Evolutionary conservation across 2,113 vertebrate species (phyloP).

Genomic region (Phainopepla nitens): DNA sequence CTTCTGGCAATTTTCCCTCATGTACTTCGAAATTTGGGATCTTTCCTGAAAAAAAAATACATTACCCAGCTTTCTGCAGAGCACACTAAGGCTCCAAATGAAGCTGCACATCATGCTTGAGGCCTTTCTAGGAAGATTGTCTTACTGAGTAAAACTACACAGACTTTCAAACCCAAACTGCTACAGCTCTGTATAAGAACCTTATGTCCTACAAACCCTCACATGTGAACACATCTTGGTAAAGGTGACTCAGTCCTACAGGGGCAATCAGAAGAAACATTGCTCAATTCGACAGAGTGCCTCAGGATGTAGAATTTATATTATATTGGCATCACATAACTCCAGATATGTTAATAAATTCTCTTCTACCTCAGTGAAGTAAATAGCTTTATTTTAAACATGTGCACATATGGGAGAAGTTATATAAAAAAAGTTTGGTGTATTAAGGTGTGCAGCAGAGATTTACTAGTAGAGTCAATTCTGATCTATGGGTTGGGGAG

Average conservation of each 20-base stretch:
- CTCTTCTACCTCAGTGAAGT: not conserved
- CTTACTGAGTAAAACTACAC: not conserved
- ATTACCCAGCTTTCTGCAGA: not conserved
- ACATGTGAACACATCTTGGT: too few relatives aligned
- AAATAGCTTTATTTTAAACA: not conserved
- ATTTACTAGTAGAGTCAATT: not conserved
- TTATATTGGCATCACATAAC: not conserved
- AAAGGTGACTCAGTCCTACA: not conserved
- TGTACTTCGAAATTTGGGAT: not conserved
- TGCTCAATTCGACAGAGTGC: not conserved
- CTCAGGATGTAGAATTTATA: not conserved
- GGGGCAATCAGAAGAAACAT: not conserved
- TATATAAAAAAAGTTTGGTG: not conserved
- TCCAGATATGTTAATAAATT: not conserved
- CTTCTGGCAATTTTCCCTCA: not conserved
- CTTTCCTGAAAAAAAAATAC: not conserved
- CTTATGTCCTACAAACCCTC: not conserved
- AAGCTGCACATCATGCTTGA: not conserved
- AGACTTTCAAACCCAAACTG: not conserved
- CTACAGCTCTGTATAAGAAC: not conserved
- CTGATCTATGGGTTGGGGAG: not conserved
- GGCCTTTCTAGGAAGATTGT: not conserved
- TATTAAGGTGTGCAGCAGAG: not conserved
- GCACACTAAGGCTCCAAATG: not conserved
- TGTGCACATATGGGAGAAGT: not conserved